Evolutionary conservation across 1,140 invertebrate genomes (phyloP), one percentile per base, ranked within the genome.

Genomic region (Eriocheir sinensis): DNA sequence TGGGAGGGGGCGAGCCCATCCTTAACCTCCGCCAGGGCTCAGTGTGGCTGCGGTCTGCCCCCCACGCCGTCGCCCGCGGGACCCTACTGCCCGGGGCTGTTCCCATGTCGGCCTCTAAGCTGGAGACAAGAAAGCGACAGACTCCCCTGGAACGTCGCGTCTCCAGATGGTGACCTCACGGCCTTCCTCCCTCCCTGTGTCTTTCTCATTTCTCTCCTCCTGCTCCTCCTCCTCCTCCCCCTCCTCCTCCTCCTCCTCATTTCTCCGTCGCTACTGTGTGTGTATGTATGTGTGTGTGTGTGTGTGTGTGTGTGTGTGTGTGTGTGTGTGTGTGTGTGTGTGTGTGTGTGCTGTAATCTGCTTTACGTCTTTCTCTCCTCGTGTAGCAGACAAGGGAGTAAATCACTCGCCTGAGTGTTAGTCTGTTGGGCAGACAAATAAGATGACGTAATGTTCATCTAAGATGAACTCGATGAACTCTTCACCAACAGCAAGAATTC

Each of bases 81-180:
- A 3, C 9, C 60, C 89, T 0, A n/a, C 53, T 34, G 89, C 89
- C 89, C 53, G 36, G 34, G 89, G 89, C 89, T 53, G 89, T 91
- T 80, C 89, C 89, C 89, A 91, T 91, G 89, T 72, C 41, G 89
- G 89, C 89, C 89, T 91, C 89, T 91, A 27, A 60, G 32, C 27
- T 36, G 34, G 80, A 60, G 80, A 53, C 2, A 79, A 34, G n/a
- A 34, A 32, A 38, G 21, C 41, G 44, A 32, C 36, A 72, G 38
- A 27, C 38, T 38, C 89, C 27, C 40, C 40, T 79, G 89, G 41
- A 41, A 48, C 36, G 17, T 89, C 88, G 30, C 88, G 36, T 41
- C 89, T 91, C 89, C 89, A 91, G 60, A 91, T 80, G 89, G 89
- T 41, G 40, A 79, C 60, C 38, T 89, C 30, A 91, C 89, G 38